A percentile compares a stretch with the other conserved stretches of the same genome.
phyloP scores from a whole-genome alignment of 23 tunicate genomes.

The Styela clava region DNA sequence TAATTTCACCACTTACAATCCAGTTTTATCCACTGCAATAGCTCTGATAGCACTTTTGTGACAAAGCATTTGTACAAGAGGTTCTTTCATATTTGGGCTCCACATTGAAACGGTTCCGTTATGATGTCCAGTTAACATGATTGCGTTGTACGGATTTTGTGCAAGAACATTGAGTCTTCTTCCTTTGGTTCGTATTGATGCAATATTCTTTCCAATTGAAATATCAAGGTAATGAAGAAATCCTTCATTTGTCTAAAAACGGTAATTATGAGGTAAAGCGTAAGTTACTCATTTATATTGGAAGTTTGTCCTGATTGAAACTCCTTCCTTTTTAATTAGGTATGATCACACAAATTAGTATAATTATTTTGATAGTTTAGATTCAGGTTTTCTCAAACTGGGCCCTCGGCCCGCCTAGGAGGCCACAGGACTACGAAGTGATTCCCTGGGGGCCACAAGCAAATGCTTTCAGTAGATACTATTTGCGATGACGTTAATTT shows the following conservation, averaged over 20 bases:
- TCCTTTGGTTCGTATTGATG: conserved; percentile 35
- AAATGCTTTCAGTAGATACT: no score
- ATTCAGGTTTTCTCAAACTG: no score
- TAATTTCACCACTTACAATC: conserved; percentile 68
- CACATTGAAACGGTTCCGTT: conserved; percentile 83
- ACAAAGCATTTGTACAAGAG: conserved; percentile 75
- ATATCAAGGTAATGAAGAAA: conserved; percentile 77
- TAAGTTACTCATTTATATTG: no score
- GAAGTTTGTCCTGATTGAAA: no score
- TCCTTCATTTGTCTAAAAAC: conserved; percentile 47
- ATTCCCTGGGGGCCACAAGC: no score
- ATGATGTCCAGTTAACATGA: conserved; percentile 68
- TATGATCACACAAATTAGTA: no score
- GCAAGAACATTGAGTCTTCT: conserved; percentile 53
- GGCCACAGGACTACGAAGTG: no score
- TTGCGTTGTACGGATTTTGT: conserved; percentile 73
- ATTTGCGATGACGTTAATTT: no score
- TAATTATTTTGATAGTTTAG: no score
- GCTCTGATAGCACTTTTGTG: conserved; percentile 61
- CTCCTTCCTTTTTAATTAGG: no score
- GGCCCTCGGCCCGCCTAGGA: no score
- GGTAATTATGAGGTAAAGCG: no score
- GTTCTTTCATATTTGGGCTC: conserved; percentile 71
- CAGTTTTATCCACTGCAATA: conserved; percentile 54
- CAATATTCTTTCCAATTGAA: conserved; percentile 64